Evolutionary conservation across 2,888 invertebrate species (phyloP).

Genomic region (Perizoma flavofasciatum): DNA sequence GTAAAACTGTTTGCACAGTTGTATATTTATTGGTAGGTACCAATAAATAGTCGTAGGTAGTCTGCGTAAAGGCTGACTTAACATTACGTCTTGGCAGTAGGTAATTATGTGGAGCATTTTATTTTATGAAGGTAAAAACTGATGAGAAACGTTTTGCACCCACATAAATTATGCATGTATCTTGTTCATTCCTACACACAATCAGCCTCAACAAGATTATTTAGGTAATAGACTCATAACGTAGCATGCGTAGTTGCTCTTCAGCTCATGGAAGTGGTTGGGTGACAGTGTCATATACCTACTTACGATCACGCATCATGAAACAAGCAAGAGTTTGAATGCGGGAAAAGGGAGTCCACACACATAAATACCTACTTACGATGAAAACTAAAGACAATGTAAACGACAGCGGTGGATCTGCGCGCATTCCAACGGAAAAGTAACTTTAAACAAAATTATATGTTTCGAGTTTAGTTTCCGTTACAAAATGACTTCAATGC

Average conservation of each 20-base stretch:
- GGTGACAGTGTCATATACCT: too few relatives aligned
- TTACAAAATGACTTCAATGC: slow-evolving; percentile 7
- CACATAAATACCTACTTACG: too few relatives aligned
- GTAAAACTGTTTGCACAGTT: slow-evolving; percentile 44
- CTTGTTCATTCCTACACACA: slow-evolving; percentile 6
- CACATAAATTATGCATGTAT: slow-evolving; percentile 24
- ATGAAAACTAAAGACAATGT: too few relatives aligned
- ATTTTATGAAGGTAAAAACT: slow-evolving; percentile 28
- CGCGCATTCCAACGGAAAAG: neutral
- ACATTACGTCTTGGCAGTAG: slow-evolving; percentile 26
- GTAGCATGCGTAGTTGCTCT: too few relatives aligned
- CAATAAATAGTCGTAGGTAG: slow-evolving; percentile 8
- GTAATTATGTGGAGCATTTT: slow-evolving; percentile 17
- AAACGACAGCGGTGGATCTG: neutral
- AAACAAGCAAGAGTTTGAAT: too few relatives aligned
- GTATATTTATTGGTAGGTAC: slow-evolving; percentile 32
- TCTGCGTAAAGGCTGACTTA: slow-evolving; percentile 28
- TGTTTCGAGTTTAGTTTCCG: slow-evolving; percentile 5
- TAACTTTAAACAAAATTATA: neutral
- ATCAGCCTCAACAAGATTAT: neutral
- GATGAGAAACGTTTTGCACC: slow-evolving; percentile 11
- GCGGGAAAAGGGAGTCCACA: too few relatives aligned
- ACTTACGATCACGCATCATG: too few relatives aligned
- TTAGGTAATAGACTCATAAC: neutral
- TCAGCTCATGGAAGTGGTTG: too few relatives aligned